Percentiles rank a stretch among this genome's conserved stretches.
Conservation (phyloP, 2,797 vertebrate species). For the Otus scops region DNA sequence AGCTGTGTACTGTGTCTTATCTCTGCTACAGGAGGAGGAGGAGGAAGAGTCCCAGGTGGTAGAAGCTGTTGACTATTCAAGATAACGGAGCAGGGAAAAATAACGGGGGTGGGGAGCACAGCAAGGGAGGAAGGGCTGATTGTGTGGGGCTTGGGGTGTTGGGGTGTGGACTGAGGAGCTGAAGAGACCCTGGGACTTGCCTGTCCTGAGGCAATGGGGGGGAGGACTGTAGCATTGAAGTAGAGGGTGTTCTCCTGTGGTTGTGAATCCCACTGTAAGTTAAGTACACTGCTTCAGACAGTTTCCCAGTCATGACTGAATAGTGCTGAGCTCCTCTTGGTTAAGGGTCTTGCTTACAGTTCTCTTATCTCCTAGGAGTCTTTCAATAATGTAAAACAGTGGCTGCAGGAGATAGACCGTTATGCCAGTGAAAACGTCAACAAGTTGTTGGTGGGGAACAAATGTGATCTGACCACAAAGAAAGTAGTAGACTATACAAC, state of each 20-base stretch:
- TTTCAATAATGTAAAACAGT: conserved; percentile 98
- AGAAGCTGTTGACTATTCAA: neutral
- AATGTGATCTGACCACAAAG: conserved; percentile 98
- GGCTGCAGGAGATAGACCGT: conserved; percentile 98
- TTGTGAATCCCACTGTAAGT: neutral
- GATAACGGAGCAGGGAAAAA: neutral
- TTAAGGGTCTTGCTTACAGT: neutral
- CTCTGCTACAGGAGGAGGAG: neutral
- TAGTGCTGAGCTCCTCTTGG: neutral
- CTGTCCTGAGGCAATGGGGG: neutral
- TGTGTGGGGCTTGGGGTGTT: neutral
- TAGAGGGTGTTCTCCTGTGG: neutral
- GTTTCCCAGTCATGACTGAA: neutral
- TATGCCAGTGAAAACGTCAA: conserved; percentile 99
- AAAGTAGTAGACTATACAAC: conserved; percentile 99
- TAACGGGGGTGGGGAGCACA: fast-evolving
- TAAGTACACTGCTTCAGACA: fast-evolving
- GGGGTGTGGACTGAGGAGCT: neutral
- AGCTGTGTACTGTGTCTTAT: neutral
- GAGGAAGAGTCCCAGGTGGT: neutral
- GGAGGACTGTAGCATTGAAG: neutral
- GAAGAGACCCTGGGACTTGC: fast-evolving
- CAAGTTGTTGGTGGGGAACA: conserved; percentile 99
- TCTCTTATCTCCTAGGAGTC: conserved; percentile 84
- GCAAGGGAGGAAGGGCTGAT: neutral